Evolutionary conservation across 2,797 vertebrate genomes (phyloP).

Genomic region (Coilia nasus): DNA sequence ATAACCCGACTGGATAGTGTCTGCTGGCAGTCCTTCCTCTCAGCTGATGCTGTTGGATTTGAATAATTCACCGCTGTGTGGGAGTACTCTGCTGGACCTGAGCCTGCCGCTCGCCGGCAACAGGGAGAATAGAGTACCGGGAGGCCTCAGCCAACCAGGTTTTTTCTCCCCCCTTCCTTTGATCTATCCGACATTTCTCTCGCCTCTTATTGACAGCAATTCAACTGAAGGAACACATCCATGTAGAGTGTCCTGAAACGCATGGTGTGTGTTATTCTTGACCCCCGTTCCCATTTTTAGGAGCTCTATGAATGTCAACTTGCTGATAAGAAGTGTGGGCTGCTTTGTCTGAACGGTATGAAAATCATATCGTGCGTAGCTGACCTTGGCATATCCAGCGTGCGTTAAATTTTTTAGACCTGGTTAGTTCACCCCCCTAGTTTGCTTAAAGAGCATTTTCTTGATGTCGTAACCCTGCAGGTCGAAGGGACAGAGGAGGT

Average conservation of each 20-base stretch:
- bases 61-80: conserved; percentile 23
- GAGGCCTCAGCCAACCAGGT: neutral
- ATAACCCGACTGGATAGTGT: neutral
- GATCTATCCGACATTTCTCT: neutral
- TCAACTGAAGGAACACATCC: neutral
- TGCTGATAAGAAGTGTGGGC: neutral
- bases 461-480: neutral
- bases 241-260: neutral
- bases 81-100: conserved; percentile 5
- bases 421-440: neutral
- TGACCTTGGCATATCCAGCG: conserved; percentile 4
- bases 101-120: neutral
- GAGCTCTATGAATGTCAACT: neutral
- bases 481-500: neutral
- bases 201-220: neutral
- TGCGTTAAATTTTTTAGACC: conserved; percentile 19
- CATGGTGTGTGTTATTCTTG: neutral
- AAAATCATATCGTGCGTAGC: neutral
- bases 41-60: conserved; percentile 9
- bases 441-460: conserved; percentile 21
- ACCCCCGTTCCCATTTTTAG: neutral
- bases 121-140: neutral
- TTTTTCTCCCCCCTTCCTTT: neutral
- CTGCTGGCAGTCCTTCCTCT: neutral
- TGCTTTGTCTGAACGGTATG: neutral